Base-by-base conservation (phyloP, 1,140 invertebrate species). In the Bursaphelenchus mucronatus region DNA sequence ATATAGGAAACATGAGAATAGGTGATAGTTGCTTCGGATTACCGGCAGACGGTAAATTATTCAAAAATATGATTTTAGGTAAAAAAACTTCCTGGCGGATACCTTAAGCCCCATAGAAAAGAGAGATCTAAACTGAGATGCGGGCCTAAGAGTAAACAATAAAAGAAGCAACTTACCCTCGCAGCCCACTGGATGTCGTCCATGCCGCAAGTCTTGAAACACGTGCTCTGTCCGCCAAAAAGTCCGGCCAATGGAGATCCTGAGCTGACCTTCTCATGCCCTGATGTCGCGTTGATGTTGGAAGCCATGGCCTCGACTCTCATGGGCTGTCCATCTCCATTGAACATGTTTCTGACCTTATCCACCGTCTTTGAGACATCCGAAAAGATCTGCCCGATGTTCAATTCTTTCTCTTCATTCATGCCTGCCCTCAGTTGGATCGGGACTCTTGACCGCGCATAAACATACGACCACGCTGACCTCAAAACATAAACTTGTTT, bases 131-230 rank as follows among this genome's bases (percentile, higher is more conserved):
- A 57, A 21, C 46, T 19, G 17, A 9, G 17, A 45, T 47, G 15
- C 21, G 21, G 6, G 5, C 11, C 30, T 30, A 1, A 30, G 5
- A 30, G 30, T 30, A 30, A 30, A 30, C 30, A 5, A 30, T 63
- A 30, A n/a, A 19, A 8, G 30, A 15, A 8, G 53, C 53, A 47
- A 64, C 65, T 66, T 47, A 78, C 76, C 62, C 68, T 70, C 2
- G 76, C 78, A 21, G 76, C 76, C 21, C 51, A 76, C 67, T 78
- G 76, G 51, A 78, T 78, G 59, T 78, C 76, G 46, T 78, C 76
- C 78, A 80, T 78, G 45, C 76, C 76, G 47, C 76, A 78, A 13
- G 76, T 68, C 51, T 76, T 80, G 61, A 78, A 80, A 53, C 76
- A 78, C 15, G 63, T 63, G 7, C 61, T 61, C 7, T 50, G 40